These are phyloP conservation scores for Hylyphantes graminicola DNA, from an alignment of 1,140 invertebrate species.

Conservation along the genomic window DNA sequence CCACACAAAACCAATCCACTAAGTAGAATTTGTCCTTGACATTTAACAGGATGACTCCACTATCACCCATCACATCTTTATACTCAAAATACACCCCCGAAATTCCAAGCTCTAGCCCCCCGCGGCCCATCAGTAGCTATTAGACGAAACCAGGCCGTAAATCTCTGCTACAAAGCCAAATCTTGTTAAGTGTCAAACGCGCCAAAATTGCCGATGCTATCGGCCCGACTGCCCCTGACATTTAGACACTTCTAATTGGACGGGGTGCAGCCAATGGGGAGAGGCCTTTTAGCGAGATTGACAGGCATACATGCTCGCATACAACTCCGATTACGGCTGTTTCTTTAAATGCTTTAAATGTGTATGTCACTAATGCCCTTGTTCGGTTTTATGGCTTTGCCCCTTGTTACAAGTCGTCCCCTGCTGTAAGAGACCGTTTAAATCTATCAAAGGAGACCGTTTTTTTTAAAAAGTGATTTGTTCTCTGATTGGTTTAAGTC, in stretches of 20 bases:
- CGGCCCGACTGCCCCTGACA: constrained; percentile 7
- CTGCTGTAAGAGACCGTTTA: constrained; percentile 13
- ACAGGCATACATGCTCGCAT: neutral
- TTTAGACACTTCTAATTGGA: constrained; percentile 51
- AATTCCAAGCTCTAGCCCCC: neutral
- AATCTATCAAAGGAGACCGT: constrained; percentile 9
- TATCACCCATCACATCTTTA: too few species aligned
- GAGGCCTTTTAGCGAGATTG: constrained; percentile 13
- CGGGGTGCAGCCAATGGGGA: constrained; percentile 25
- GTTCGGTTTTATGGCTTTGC: constrained; percentile 27
- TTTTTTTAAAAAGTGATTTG: constrained; percentile 4
- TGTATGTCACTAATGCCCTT: constrained; percentile 36
- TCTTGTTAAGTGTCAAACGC: constrained; percentile 37
- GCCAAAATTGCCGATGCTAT: constrained; percentile 21
- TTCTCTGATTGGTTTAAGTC: constrained; percentile 39
- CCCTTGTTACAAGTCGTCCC: constrained; percentile 29
- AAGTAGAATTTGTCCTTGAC: too few species aligned
- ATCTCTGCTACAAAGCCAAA: constrained; percentile 42
- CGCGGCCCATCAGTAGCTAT: constrained; percentile 30
- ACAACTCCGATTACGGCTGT: constrained; percentile 44
- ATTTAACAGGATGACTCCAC: too few species aligned
- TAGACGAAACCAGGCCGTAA: constrained; percentile 22
- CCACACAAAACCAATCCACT: too few species aligned
- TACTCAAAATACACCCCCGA: neutral
- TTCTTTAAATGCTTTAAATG: constrained; percentile 51